These are phyloP conservation scores for Capitulum mitella DNA, from an alignment of 2,888 invertebrate species.

Conservation along the genomic window DNA sequence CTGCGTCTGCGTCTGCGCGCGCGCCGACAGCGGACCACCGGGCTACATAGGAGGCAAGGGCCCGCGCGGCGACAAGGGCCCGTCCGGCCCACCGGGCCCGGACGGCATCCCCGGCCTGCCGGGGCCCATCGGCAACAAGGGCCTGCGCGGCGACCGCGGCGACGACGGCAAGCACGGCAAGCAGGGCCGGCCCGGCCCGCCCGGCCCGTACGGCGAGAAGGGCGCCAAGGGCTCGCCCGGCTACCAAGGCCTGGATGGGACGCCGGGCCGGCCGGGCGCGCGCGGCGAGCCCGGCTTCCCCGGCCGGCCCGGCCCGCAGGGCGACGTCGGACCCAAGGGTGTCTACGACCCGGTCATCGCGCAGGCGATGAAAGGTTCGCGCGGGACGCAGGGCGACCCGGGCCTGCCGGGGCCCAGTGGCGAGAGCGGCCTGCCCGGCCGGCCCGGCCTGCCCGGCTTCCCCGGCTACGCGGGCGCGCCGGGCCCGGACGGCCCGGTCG, in stretches of 20 bases:
- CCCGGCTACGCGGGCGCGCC: slow-evolving; percentile 29
- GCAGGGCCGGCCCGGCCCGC: slow-evolving; percentile 33
- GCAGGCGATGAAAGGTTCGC: slow-evolving; percentile 16
- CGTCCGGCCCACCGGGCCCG: slow-evolving; percentile 28
- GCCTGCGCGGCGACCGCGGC: slow-evolving; percentile 32
- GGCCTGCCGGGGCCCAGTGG: slow-evolving; percentile 2
- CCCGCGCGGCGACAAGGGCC: slow-evolving; percentile 31
- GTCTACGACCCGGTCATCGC: slow-evolving; percentile 30
- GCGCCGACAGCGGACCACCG: not conserved
- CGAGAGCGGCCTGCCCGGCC: not conserved
- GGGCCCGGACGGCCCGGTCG: slow-evolving; percentile 32
- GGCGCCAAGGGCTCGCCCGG: slow-evolving; percentile 37
- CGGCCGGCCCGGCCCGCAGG: slow-evolving; percentile 34
- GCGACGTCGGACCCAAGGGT: slow-evolving; percentile 34
- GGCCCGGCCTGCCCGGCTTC: not conserved
- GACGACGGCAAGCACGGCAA: slow-evolving; percentile 36
- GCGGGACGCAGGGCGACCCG: slow-evolving; percentile 5
- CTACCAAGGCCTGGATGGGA: slow-evolving; percentile 33
- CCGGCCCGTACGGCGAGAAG: slow-evolving; percentile 34
- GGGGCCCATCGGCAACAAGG: slow-evolving; percentile 37
- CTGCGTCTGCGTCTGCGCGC: too few species aligned
- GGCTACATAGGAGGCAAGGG: slow-evolving; percentile 32
- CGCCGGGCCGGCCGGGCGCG: slow-evolving; percentile 32
- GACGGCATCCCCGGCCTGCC: slow-evolving; percentile 24
- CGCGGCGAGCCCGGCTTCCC: slow-evolving; percentile 32